Conservation (phyloP, 2,888 invertebrate genomes). For the Trissolcus brochymenae region DNA sequence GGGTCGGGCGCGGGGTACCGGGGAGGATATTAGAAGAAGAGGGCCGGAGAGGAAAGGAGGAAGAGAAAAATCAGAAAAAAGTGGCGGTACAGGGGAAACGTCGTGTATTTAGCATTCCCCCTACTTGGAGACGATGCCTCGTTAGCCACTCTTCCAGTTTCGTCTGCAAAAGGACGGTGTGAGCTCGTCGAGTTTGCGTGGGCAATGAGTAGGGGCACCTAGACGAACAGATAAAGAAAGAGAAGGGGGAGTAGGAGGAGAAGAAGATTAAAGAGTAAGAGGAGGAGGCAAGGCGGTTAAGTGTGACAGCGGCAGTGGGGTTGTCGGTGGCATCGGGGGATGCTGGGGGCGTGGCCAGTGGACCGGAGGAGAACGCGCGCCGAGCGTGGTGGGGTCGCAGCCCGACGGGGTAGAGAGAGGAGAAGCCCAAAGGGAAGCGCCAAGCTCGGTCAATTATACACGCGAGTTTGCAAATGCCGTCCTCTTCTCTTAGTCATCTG, state of each 20-base stretch:
- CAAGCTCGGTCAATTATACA: conserved; percentile 70
- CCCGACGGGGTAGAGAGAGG: conserved; percentile 32
- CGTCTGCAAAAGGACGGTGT: conserved; percentile 48
- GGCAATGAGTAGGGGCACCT: conserved; percentile 28
- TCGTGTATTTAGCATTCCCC: conserved; percentile 71
- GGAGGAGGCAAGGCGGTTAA: conserved; percentile 72
- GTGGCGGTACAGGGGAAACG: conserved; percentile 68
- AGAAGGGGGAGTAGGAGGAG: conserved; percentile 31
- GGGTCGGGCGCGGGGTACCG: conserved; percentile 44
- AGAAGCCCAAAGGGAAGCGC: conserved; percentile 12
- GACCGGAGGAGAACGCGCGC: conserved; percentile 64
- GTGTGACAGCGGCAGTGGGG: conserved; percentile 31
- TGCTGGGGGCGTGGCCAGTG: conserved; percentile 68
- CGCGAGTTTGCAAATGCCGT: conserved; percentile 71
- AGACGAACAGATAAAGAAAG: not conserved
- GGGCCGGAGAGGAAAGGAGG: conserved; percentile 37
- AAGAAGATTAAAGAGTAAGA: conserved; percentile 6
- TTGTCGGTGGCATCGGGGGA: conserved; percentile 53
- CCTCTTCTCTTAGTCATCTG: conserved; percentile 42
- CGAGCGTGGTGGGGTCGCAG: conserved; percentile 36
- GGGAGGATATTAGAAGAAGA: conserved; percentile 45
- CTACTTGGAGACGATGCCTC: conserved; percentile 71
- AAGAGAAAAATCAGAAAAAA: conserved; percentile 39
- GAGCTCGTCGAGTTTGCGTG: conserved; percentile 46
- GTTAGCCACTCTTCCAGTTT: conserved; percentile 68